A percentile compares a stretch with the other conserved stretches of the same genome.
Conservation (phyloP, 2,113 vertebrate species). For the Podarcis cretensis region DNA sequence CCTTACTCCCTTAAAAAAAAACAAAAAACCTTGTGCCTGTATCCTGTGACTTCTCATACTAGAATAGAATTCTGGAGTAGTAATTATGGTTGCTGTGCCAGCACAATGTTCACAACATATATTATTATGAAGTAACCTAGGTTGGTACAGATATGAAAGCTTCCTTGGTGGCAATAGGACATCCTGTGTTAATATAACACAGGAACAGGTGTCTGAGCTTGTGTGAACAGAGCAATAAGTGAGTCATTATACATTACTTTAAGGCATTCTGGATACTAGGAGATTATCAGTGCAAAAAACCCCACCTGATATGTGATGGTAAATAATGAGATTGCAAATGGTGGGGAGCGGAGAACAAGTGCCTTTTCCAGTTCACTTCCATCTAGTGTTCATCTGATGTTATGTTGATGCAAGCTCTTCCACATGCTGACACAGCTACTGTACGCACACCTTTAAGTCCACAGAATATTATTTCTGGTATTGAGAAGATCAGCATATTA, state of each 20-base stretch:
- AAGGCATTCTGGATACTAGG: background rate
- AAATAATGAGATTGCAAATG: constrained; percentile 7
- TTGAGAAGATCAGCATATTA: background rate
- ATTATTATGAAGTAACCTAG: background rate
- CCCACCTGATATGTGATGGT: background rate
- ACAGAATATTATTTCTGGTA: background rate
- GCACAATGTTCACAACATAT: background rate
- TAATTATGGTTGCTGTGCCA: background rate
- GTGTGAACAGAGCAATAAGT: background rate
- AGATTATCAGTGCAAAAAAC: background rate
- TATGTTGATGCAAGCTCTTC: background rate
- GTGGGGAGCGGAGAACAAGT: background rate
- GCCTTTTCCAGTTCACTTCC: background rate
- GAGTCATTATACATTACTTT: background rate
- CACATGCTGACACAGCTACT: background rate
- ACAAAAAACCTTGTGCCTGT: background rate
- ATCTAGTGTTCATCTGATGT: background rate
- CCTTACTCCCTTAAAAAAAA: background rate
- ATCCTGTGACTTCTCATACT: background rate
- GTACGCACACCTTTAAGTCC: too few relatives aligned
- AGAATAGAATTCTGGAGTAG: background rate
- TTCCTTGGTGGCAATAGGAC: background rate
- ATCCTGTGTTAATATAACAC: too few relatives aligned
- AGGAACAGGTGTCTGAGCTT: background rate
- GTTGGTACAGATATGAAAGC: background rate